phyloP scores from a whole-genome alignment of 2,888 invertebrate species.

The Eulithis testata region DNA sequence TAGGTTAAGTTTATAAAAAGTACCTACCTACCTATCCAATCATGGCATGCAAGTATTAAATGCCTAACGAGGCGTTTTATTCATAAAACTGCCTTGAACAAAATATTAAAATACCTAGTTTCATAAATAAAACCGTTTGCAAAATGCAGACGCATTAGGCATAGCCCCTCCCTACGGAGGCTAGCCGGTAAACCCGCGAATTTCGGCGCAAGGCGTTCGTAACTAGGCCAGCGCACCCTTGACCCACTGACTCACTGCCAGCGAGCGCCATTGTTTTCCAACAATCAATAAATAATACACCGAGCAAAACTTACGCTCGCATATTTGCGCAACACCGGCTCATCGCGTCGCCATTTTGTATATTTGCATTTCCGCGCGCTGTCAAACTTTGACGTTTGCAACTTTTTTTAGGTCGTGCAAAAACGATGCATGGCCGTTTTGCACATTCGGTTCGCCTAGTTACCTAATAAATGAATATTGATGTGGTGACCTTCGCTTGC shows the following conservation, averaged over 20 bases:
- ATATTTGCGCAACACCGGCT: constrained; percentile 73
- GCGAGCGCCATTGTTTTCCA: constrained; percentile 81
- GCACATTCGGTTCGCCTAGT: constrained; percentile 44
- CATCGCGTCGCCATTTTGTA: constrained; percentile 61
- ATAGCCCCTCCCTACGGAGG: constrained; percentile 70
- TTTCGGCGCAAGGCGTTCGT: constrained; percentile 78
- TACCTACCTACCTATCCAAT: too few relatives aligned
- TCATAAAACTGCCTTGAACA: constrained; percentile 16
- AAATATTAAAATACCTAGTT: neutral
- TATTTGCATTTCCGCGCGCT: constrained; percentile 59
- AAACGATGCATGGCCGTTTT: constrained; percentile 45
- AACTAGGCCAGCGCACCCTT: constrained; percentile 81
- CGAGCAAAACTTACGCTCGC: constrained; percentile 71
- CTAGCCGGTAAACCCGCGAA: constrained; percentile 77
- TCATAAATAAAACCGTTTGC: constrained; percentile 26
- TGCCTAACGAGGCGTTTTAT: constrained; percentile 6
- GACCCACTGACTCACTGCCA: constrained; percentile 83
- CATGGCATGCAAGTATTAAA: neutral
- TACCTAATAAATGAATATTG: constrained; percentile 61
- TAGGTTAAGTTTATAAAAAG: too few relatives aligned
- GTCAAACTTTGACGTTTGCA: constrained; percentile 54
- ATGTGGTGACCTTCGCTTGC: constrained; percentile 61
- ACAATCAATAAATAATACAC: constrained; percentile 84
- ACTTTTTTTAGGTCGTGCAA: constrained; percentile 56
- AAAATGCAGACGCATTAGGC: constrained; percentile 29